Percentiles rank a stretch among this genome's conserved stretches.
phyloP scores from a whole-genome alignment of 2,888 invertebrate genomes.

The Temnothorax unifasciatus region DNA sequence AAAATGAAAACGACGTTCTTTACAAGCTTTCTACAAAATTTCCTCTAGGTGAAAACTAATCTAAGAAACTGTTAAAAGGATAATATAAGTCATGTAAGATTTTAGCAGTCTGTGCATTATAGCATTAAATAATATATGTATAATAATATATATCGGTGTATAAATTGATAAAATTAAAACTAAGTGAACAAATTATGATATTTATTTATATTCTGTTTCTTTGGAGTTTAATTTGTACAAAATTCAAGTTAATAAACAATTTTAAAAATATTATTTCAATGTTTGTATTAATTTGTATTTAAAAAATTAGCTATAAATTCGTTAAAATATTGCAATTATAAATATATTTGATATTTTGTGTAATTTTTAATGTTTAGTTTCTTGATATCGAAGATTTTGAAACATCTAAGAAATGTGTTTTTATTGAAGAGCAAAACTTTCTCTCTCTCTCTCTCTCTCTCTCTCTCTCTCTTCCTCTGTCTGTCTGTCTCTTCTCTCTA shows the following conservation, averaged over 20 bases:
- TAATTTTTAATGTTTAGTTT: not conserved
- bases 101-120: not conserved
- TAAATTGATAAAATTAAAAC: not conserved
- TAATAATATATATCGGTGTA: not conserved
- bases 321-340: not conserved
- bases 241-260: not conserved
- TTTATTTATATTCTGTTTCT: not conserved
- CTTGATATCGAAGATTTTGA: not conserved
- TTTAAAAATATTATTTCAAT: not conserved
- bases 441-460: no score
- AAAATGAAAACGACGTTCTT: not conserved
- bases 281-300: not conserved
- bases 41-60: not conserved
- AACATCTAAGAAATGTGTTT: not conserved
- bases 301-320: not conserved
- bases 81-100: not conserved
- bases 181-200: not conserved
- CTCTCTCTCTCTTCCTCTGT: no score
- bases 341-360: not conserved
- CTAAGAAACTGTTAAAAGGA: not conserved
- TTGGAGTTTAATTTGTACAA: not conserved
- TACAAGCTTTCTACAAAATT: conserved; percentile 6
- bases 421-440: not conserved
- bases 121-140: not conserved
- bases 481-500: not conserved